Conservation (phyloP, 2,797 vertebrate genomes). For the Margarornis squamiger region DNA sequence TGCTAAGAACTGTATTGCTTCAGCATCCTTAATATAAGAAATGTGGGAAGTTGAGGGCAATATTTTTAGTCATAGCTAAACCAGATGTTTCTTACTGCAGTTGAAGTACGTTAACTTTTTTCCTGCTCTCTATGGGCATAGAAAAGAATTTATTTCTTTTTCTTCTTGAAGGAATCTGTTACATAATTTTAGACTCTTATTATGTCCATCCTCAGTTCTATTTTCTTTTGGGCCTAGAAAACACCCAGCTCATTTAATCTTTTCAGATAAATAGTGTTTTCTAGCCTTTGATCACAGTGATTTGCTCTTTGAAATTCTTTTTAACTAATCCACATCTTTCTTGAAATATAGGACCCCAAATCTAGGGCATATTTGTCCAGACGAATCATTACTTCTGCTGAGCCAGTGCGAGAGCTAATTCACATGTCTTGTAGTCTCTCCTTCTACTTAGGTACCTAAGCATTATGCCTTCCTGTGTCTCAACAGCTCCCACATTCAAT, state of each 20-base stretch:
- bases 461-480: not conserved
- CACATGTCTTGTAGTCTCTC: not conserved
- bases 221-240: not conserved
- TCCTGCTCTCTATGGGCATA: not conserved
- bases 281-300: not conserved
- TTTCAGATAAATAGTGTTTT: not conserved
- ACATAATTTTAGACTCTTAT: not conserved
- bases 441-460: not conserved
- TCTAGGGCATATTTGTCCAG: not conserved
- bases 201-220: accelerated
- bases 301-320: not conserved
- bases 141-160: not conserved
- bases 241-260: not conserved
- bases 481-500: not conserved
- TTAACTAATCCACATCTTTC: not conserved
- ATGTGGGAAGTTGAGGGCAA: not conserved
- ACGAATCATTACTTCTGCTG: not conserved
- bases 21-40: not conserved
- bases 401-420: not conserved
- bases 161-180: not conserved
- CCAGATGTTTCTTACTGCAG: not conserved
- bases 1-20: not conserved
- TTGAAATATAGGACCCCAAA: not conserved
- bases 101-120: not conserved
- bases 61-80: not conserved